phyloP scores from a whole-genome alignment of 2,888 invertebrate species.

The Drosophila peninsularis region DNA sequence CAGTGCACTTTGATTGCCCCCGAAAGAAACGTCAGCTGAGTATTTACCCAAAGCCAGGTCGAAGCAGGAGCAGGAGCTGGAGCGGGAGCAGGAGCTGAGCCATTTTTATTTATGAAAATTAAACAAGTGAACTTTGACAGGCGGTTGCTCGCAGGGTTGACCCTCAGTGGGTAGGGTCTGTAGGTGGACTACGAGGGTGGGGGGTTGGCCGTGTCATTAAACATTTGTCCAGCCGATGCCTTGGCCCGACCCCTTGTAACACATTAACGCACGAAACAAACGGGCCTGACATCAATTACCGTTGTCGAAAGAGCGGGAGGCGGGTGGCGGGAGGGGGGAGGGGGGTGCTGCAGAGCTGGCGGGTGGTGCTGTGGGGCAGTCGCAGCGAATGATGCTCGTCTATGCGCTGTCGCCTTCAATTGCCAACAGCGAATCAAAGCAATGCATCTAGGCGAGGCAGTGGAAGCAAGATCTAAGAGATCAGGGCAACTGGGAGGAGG shows the following conservation, averaged over 20 bases:
- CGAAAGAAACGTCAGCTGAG: constrained; percentile 61
- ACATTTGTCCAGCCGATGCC: constrained; percentile 61
- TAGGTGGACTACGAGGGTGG: background rate
- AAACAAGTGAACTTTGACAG: constrained; percentile 78
- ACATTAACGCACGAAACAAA: constrained; percentile 66
- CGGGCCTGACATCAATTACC: constrained; percentile 64
- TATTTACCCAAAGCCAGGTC: constrained; percentile 63
- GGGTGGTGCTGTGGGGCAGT: too few species aligned
- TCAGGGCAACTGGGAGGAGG: background rate
- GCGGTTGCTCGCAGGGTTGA: constrained; percentile 61
- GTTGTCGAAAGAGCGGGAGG: background rate
- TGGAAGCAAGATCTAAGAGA: background rate
- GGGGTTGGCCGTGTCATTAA: constrained; percentile 63
- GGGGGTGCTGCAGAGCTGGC: too few species aligned
- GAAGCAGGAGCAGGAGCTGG: background rate
- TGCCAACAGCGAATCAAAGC: constrained; percentile 57
- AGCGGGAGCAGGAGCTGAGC: background rate
- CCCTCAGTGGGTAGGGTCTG: constrained; percentile 6
- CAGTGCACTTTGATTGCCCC: constrained; percentile 69
- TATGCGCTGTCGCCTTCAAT: constrained; percentile 41
- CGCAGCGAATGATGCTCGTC: constrained; percentile 8
- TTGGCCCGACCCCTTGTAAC: constrained; percentile 47
- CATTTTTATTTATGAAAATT: constrained; percentile 73
- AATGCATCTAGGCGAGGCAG: constrained; percentile 13
- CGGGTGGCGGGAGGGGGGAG: background rate